A percentile compares a stretch with the other conserved stretches of the same genome.
phyloP scores from a whole-genome alignment of 2,888 invertebrate genomes.

The Latheticus oryzae region DNA sequence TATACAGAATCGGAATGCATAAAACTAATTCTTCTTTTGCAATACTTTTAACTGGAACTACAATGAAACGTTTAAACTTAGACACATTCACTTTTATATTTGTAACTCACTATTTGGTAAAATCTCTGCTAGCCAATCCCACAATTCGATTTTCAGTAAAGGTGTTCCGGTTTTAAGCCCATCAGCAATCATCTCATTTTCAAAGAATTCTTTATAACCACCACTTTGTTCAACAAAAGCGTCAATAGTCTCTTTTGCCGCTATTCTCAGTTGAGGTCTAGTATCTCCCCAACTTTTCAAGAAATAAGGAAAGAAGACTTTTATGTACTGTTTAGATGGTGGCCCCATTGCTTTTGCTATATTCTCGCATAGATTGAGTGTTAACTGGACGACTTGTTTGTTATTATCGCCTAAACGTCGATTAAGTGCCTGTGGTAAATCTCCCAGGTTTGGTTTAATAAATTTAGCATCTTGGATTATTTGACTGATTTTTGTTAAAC shows the following conservation, averaged over 20 bases:
- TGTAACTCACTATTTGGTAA: constrained; percentile 73
- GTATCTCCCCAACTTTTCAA: constrained; percentile 82
- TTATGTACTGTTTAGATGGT: constrained; percentile 81
- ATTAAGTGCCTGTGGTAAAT: constrained; percentile 83
- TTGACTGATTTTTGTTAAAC: constrained; percentile 76
- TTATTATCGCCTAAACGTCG: constrained; percentile 89
- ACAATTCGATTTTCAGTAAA: constrained; percentile 81
- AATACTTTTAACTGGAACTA: constrained; percentile 77
- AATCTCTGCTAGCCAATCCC: constrained; percentile 87
- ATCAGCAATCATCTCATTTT: constrained; percentile 90
- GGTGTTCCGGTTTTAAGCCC: constrained; percentile 89
- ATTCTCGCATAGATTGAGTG: constrained; percentile 85
- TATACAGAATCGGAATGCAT: constrained; percentile 82
- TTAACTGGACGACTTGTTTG: constrained; percentile 87
- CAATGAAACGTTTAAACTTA: constrained; percentile 17
- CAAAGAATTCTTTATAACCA: constrained; percentile 83
- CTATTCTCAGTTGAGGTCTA: constrained; percentile 83
- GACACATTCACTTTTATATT: not conserved
- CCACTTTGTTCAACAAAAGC: constrained; percentile 87
- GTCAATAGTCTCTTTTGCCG: constrained; percentile 86
- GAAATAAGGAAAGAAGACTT: constrained; percentile 86
- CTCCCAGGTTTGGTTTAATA: constrained; percentile 86
- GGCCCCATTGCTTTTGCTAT: constrained; percentile 87
- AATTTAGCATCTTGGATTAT: constrained; percentile 82
- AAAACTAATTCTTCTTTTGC: constrained; percentile 84